Percentiles rank a stretch among this genome's conserved stretches.
These are phyloP conservation scores for Acrobasis suavella DNA, from an alignment of 2,888 invertebrate species.

Conservation along the genomic window DNA sequence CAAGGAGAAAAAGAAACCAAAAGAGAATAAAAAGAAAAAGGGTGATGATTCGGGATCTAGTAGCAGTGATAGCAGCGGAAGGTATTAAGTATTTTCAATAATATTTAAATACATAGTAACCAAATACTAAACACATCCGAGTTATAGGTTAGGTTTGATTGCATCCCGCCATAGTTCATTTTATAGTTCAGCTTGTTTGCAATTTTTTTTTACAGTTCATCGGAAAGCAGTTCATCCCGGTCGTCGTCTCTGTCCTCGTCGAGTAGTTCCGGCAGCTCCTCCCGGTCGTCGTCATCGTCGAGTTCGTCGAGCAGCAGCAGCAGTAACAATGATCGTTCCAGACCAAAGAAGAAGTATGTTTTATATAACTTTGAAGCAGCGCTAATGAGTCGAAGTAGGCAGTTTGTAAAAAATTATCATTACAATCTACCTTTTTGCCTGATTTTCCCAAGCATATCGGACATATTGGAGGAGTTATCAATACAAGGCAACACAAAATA, in stretches of 20 bases:
- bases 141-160: constrained; percentile 11
- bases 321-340: constrained; percentile 84
- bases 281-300: constrained; percentile 83
- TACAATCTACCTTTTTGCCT: not conserved
- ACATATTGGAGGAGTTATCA: no score
- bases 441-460: no score
- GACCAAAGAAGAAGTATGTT: constrained; percentile 84
- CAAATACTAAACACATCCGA: not conserved
- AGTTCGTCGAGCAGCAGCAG: constrained; percentile 86
- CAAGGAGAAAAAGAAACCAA: constrained; percentile 87
- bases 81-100: constrained; percentile 56
- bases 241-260: constrained; percentile 90
- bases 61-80: constrained; percentile 90
- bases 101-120: not conserved
- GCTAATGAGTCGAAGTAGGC: constrained; percentile 37
- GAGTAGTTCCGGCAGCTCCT: constrained; percentile 86
- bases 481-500: no score
- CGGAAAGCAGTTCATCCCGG: constrained; percentile 91
- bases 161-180: not conserved
- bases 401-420: not conserved
- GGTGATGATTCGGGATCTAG: constrained; percentile 88
- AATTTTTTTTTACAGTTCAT: constrained; percentile 80
- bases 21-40: constrained; percentile 84
- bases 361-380: no score
- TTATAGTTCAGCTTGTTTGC: no score